Percentiles rank a stretch among this genome's conserved stretches.
Conservation (phyloP, 2,797 vertebrate species). For the Mormyrops attenuatus region DNA sequence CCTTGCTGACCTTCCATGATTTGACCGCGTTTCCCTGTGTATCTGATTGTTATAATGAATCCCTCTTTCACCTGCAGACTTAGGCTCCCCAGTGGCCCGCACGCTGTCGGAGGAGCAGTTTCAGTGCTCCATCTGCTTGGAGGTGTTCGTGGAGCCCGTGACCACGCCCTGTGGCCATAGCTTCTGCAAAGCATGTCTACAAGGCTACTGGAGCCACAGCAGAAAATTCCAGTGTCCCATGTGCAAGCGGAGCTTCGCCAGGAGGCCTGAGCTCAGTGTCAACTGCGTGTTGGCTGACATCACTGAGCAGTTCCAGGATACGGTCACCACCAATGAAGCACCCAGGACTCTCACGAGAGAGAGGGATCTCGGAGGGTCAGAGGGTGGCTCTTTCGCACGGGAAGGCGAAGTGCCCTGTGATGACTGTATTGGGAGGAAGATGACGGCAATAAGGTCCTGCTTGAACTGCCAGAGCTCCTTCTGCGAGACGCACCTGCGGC, state of each 20-base stretch:
- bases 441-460: constrained; percentile 66
- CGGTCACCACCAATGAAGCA: constrained; percentile 31
- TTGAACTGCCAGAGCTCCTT: constrained; percentile 64
- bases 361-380: neutral
- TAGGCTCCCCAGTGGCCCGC: constrained; percentile 35
- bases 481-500: constrained; percentile 62
- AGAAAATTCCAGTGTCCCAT: constrained; percentile 67
- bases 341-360: constrained; percentile 15
- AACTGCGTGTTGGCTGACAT: constrained; percentile 71
- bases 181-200: constrained; percentile 71
- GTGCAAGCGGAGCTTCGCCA: constrained; percentile 67
- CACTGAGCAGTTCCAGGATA: constrained; percentile 64
- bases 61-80: constrained; percentile 35
- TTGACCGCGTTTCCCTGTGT: neutral
- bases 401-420: constrained; percentile 63
- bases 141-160: constrained; percentile 70
- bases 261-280: constrained; percentile 63
- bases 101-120: constrained; percentile 68
- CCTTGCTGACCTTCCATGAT: neutral
- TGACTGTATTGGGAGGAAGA: constrained; percentile 66
- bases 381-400: constrained; percentile 52
- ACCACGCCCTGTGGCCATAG: constrained; percentile 71
- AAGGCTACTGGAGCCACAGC: constrained; percentile 72
- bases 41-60: neutral
- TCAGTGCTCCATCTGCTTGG: constrained; percentile 70